Conservation (phyloP, 2,113 vertebrate genomes). For the Cottus gobio region DNA sequence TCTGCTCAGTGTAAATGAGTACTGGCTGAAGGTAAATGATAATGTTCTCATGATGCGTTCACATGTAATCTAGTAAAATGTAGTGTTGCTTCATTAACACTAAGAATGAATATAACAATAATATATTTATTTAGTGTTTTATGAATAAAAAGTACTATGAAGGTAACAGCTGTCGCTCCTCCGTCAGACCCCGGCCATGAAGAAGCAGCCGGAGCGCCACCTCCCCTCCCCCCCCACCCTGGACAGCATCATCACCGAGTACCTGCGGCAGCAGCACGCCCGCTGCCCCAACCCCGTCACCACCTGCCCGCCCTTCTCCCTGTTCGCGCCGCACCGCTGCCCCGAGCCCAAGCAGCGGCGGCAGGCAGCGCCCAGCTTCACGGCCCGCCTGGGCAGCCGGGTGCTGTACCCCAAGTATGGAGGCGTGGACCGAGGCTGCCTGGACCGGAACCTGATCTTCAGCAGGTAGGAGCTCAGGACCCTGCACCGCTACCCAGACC, state of each 20-base stretch:
- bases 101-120: too few relatives aligned
- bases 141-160: too few relatives aligned
- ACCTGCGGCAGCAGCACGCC: constrained; percentile 96
- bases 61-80: too few relatives aligned
- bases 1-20: too few relatives aligned
- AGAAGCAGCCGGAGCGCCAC: constrained; percentile 94
- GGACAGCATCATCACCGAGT: constrained; percentile 98
- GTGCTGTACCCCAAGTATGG: constrained; percentile 93
- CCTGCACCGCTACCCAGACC: too few relatives aligned
- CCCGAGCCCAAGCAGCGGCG: constrained; percentile 96
- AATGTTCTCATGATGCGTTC: too few relatives aligned
- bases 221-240: constrained; percentile 93
- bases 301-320: constrained; percentile 97
- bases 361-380: constrained; percentile 95
- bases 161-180: too few relatives aligned
- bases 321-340: constrained; percentile 97
- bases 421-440: constrained; percentile 93
- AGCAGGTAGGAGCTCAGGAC: constrained; percentile 90
- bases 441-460: constrained; percentile 96
- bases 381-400: constrained; percentile 91
- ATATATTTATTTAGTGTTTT: too few relatives aligned
- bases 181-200: constrained; percentile 94
- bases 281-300: constrained; percentile 98
- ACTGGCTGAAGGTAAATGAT: too few relatives aligned
- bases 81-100: too few relatives aligned